These are phyloP conservation scores for Zaprionus kolodkinae DNA, from an alignment of 1,140 invertebrate genomes.

Conservation along the genomic window DNA sequence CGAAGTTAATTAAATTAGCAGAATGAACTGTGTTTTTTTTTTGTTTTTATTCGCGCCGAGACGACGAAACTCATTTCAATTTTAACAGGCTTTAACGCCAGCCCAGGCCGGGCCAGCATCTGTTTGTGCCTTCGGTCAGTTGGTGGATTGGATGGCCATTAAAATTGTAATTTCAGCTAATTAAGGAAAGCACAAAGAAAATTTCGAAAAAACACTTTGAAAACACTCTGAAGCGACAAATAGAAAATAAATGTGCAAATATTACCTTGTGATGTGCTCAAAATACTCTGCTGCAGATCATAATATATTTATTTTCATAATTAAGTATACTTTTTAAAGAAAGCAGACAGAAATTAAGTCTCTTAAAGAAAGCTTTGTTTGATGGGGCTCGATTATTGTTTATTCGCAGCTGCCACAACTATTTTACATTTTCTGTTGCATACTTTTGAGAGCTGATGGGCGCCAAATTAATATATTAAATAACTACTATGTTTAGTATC, in stretches of 20 bases:
- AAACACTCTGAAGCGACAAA: slow-evolving; percentile 8
- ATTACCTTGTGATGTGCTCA: neutral
- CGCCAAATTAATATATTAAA: too few relatives aligned
- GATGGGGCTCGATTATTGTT: too few relatives aligned
- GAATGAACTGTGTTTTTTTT: slow-evolving; percentile 33
- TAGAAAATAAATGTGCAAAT: slow-evolving; percentile 3
- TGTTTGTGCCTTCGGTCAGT: slow-evolving; percentile 19
- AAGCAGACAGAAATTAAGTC: too few relatives aligned
- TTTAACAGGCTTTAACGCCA: slow-evolving; percentile 31
- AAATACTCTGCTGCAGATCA: neutral
- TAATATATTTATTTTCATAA: too few relatives aligned
- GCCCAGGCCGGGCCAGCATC: slow-evolving; percentile 6
- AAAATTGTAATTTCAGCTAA: slow-evolving; percentile 65
- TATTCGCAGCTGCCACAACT: too few relatives aligned
- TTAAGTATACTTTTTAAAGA: too few relatives aligned
- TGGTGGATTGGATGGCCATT: slow-evolving; percentile 30
- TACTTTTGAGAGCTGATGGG: too few relatives aligned
- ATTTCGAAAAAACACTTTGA: slow-evolving; percentile 42
- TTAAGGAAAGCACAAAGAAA: slow-evolving; percentile 49
- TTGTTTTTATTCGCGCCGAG: slow-evolving; percentile 22
- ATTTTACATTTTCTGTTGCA: too few relatives aligned
- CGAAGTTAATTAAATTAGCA: slow-evolving; percentile 62
- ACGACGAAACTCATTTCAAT: slow-evolving; percentile 22
- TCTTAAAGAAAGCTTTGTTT: too few relatives aligned
- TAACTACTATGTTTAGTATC: too few relatives aligned